These are phyloP conservation scores for Zophobas atratus DNA, from an alignment of 1,140 invertebrate species.

Conservation along the genomic window DNA sequence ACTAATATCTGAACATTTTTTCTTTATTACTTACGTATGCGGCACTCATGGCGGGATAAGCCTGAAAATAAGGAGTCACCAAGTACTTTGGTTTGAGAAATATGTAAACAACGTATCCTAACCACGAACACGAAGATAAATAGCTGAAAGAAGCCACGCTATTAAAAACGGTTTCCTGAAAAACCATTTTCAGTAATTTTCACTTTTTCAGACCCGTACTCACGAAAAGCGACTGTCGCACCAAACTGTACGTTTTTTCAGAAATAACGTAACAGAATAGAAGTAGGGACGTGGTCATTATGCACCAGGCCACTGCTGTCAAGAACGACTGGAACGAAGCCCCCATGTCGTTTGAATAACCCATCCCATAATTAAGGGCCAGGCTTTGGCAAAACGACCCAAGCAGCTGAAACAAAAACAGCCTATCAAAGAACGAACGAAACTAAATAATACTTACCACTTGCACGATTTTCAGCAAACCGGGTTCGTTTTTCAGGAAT, in stretches of 20 bases:
- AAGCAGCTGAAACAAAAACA: conserved; percentile 72
- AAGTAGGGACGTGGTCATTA: conserved; percentile 80
- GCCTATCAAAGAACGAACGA: background rate
- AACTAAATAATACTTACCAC: conserved; percentile 72
- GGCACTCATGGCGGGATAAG: conserved; percentile 87
- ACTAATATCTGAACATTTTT: too few species aligned
- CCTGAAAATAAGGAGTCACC: conserved; percentile 74
- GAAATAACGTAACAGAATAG: conserved; percentile 84
- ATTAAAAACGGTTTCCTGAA: conserved; percentile 86
- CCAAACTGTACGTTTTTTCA: conserved; percentile 79
- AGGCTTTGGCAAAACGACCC: conserved; percentile 84
- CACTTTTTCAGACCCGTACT: conserved; percentile 66
- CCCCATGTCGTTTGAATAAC: conserved; percentile 77
- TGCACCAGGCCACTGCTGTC: conserved; percentile 81
- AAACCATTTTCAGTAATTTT: conserved; percentile 58
- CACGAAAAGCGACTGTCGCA: conserved; percentile 86
- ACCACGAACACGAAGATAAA: conserved; percentile 80
- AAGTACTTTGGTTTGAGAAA: conserved; percentile 78
- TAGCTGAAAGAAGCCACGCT: conserved; percentile 81
- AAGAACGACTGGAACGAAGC: conserved; percentile 83
- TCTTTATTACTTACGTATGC: conserved; percentile 78
- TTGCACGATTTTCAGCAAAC: conserved; percentile 82
- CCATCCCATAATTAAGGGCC: conserved; percentile 81
- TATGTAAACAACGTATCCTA: conserved; percentile 82
- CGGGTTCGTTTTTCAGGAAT: conserved; percentile 79